Conservation (phyloP, 1,140 invertebrate species). For the Elymnias hypermnestra region DNA sequence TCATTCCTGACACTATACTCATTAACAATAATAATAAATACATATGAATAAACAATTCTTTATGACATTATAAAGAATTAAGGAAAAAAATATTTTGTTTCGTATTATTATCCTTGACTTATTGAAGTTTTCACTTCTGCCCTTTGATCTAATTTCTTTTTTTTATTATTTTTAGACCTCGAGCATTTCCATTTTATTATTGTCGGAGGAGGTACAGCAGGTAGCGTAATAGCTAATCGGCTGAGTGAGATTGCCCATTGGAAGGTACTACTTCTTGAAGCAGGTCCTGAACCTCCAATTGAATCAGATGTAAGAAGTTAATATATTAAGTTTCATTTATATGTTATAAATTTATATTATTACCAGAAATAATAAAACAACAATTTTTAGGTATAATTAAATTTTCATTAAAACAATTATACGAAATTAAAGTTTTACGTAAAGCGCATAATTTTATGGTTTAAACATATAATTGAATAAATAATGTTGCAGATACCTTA, state of each 20-base stretch:
- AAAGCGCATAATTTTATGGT: not conserved
- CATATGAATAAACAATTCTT: too few species aligned
- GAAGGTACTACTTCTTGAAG: slow-evolving; percentile 76
- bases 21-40: too few species aligned
- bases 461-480: not conserved
- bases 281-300: slow-evolving; percentile 57
- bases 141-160: too few species aligned
- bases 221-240: slow-evolving; percentile 61
- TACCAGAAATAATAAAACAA: too few species aligned
- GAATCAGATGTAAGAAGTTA: slow-evolving; percentile 48
- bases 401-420: not conserved
- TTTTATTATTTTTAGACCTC: slow-evolving; percentile 20
- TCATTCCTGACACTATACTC: too few species aligned
- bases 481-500: slow-evolving; percentile 21
- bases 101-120: not conserved
- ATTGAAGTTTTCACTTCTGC: too few species aligned
- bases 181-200: slow-evolving; percentile 44
- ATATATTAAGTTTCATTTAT: too few species aligned
- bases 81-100: not conserved
- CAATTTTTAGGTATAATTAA: too few species aligned
- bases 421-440: not conserved
- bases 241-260: slow-evolving; percentile 58
- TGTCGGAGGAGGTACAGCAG: slow-evolving; percentile 59
- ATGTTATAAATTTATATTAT: too few species aligned
- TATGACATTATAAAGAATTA: too few species aligned